Base-by-base conservation (phyloP, 1,140 invertebrate species). In the Portunus trituberculatus region DNA sequence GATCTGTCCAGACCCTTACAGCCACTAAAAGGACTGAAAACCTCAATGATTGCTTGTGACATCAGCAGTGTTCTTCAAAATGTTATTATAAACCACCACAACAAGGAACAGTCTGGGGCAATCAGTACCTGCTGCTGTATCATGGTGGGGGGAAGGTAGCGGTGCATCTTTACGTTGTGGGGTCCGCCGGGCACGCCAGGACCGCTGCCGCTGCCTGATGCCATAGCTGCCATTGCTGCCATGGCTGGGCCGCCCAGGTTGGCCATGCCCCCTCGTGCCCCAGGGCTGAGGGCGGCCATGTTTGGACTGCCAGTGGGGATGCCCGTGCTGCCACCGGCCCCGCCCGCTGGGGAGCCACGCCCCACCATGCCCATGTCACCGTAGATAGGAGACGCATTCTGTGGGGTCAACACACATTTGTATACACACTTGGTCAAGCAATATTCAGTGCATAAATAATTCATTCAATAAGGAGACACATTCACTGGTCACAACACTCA, bases 211-310 rank as follows among this genome's bases (percentile, higher is more conserved):
- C 93, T 95, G 46, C 96, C 94, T 46, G 94, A 94, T 0, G 96
- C 96, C 96, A 96, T 96, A 16, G 96, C 96, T 25, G 94, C 96
- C 96, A 96, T 96, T 0, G 96, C 96, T n/a, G 96, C 96, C 96
- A 96, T 96, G 12, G 96, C 96, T 12, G 96, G 94, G 76, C 96
- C 96, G 4, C 96, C 94, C 48, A 96, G 92, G 67, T 89, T 90
- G 12, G 76, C 89, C 94, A 92, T 95, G 48, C 92, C 93, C 83
- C 94, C 96, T 3, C 84, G 92, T 16, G 45, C 84, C n/a, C 96
- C 96, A 88, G 96, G 94, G 89, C 96, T 94, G 7, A 95, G 93
- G 20, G 87, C 92, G n/a, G 93, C 93, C 89, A 94, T 86, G 39
- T 92, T 96, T n/a, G 93, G 93, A 82, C 93, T 96, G 29, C 46